Conservation (phyloP, 2,888 invertebrate genomes). For the Danaus chrysippus region DNA sequence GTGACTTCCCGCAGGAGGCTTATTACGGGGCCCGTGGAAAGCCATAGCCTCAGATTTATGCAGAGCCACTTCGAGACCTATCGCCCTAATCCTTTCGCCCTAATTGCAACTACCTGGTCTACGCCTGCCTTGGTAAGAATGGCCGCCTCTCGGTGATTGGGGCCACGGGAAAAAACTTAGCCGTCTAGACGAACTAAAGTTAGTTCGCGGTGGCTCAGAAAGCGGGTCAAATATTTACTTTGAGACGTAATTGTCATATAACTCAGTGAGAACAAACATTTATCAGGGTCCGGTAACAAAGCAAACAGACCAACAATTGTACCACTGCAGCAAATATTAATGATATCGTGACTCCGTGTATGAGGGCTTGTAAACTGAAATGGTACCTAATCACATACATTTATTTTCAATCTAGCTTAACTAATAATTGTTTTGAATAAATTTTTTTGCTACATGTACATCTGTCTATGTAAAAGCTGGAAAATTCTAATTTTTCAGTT, state of each 20-base stretch:
- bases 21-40: no score
- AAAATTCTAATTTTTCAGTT: no score
- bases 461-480: no score
- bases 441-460: background rate
- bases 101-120: no score
- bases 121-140: no score
- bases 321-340: slow-evolving; percentile 41
- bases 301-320: slow-evolving; percentile 50
- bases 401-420: background rate
- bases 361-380: slow-evolving; percentile 41
- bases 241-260: slow-evolving; percentile 26
- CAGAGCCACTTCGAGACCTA: no score
- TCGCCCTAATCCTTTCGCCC: no score
- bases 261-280: slow-evolving; percentile 38
- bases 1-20: no score
- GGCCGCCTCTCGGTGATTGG: no score
- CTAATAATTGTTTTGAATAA: slow-evolving; percentile 1
- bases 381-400: slow-evolving; percentile 34
- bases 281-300: slow-evolving; percentile 61
- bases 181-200: background rate
- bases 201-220: background rate
- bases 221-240: background rate
- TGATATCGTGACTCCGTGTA: slow-evolving; percentile 42
- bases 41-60: no score
- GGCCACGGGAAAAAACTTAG: no score